Percentiles rank a stretch among this genome's conserved stretches.
phyloP scores from a whole-genome alignment of 2,113 vertebrate genomes.

The Oryzias javanicus region DNA sequence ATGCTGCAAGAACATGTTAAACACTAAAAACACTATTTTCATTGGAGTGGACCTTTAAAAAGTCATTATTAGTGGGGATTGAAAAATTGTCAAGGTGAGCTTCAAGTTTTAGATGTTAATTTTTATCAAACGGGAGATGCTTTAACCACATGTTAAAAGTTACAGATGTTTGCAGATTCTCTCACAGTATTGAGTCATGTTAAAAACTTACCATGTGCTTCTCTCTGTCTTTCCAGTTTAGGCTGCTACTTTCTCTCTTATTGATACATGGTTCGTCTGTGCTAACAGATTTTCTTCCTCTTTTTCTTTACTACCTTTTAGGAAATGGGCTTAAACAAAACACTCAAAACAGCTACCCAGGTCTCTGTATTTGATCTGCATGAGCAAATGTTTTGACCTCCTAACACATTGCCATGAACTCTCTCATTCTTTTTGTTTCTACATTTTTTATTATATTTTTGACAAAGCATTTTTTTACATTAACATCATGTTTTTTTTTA shows the following conservation, averaged over 20 bases:
- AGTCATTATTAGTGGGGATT: no score
- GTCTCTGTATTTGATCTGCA: constrained; percentile 67
- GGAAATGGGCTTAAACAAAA: constrained; percentile 73
- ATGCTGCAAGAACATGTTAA: no score
- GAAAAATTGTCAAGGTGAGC: no score
- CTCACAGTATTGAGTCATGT: background rate
- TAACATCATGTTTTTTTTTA: background rate
- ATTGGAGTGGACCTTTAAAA: no score
- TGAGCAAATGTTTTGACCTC: constrained; percentile 18
- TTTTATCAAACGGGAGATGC: background rate
- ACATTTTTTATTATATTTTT: background rate
- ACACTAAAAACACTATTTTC: no score
- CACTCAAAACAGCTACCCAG: constrained; percentile 72
- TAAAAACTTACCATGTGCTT: background rate
- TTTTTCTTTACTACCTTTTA: constrained; percentile 47
- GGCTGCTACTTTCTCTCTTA: constrained; percentile 10
- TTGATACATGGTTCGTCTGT: constrained; percentile 15
- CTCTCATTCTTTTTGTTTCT: constrained; percentile 10
- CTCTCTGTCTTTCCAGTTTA: constrained; percentile 19
- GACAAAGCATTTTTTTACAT: background rate
- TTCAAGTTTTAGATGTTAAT: background rate
- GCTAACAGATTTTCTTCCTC: constrained; percentile 50
- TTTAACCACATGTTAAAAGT: background rate
- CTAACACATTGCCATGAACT: background rate
- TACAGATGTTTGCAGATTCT: no score